A percentile compares a stretch with the other conserved stretches of the same genome.
Conservation (phyloP, 2,888 invertebrate species). For the Eilema sororculum region DNA sequence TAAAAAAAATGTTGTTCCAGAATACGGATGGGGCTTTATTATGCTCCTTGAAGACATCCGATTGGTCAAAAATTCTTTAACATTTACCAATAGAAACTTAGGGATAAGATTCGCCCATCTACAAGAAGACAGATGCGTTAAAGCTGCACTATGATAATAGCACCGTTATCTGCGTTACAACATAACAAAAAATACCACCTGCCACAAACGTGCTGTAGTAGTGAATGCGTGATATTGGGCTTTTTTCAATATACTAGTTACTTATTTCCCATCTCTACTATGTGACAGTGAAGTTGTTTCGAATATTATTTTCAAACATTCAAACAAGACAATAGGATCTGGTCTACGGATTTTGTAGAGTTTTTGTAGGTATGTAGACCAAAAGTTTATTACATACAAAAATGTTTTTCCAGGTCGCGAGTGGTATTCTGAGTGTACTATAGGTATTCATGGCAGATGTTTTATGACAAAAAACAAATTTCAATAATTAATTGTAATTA, state of each 20-base stretch:
- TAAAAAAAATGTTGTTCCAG: constrained; percentile 35
- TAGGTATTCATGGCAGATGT: no score
- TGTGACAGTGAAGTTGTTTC: not conserved
- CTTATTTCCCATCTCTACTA: not conserved
- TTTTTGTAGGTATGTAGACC: no score
- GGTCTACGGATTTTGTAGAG: no score
- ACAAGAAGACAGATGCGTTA: constrained; percentile 70
- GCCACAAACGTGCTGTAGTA: constrained; percentile 32
- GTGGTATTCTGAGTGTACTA: no score
- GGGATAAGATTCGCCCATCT: constrained; percentile 68
- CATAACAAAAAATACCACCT: constrained; percentile 67
- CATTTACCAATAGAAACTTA: constrained; percentile 66
- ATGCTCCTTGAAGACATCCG: constrained; percentile 51
- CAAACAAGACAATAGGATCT: no score
- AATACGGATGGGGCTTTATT: constrained; percentile 63
- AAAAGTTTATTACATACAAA: no score
- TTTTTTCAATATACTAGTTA: no score
- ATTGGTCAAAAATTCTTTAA: constrained; percentile 66
- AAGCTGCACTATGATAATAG: constrained; percentile 62
- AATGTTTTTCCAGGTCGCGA: no score
- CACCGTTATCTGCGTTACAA: constrained; percentile 62
- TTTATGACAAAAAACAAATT: no score
- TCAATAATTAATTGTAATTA: no score
- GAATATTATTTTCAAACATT: not conserved
- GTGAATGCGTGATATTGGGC: constrained; percentile 10